Evolutionary conservation across 2,888 invertebrate genomes (phyloP).

Genomic region (Ectemnius continuus): DNA sequence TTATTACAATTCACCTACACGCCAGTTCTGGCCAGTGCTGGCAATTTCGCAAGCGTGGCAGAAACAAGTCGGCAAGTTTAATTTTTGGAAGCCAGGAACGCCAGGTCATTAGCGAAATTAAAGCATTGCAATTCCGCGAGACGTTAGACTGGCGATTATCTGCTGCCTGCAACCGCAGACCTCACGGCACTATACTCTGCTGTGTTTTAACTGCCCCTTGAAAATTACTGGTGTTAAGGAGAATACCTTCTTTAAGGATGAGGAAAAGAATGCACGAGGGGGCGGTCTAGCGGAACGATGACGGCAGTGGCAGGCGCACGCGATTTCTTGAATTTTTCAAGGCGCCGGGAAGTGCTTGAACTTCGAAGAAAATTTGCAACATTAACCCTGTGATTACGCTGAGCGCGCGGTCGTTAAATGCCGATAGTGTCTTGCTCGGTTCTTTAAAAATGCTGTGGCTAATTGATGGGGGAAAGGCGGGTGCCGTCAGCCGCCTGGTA

Average conservation of each 20-base stretch:
- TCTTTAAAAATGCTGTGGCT: neutral
- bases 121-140: slow-evolving; percentile 17
- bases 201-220: slow-evolving; percentile 13
- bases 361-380: slow-evolving; percentile 37
- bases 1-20: too few species aligned
- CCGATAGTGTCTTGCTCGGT: slow-evolving; percentile 24
- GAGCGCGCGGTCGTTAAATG: slow-evolving; percentile 28
- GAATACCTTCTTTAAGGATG: slow-evolving; percentile 23
- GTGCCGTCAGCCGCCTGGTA: neutral
- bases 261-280: slow-evolving; percentile 25
- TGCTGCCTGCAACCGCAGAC: neutral
- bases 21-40: neutral
- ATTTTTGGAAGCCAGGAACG: slow-evolving; percentile 1
- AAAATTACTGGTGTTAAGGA: slow-evolving; percentile 22
- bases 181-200: neutral
- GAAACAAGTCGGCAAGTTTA: neutral
- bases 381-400: slow-evolving; percentile 33
- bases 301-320: neutral
- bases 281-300: neutral
- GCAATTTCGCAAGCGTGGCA: neutral
- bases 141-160: slow-evolving; percentile 1
- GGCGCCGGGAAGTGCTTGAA: slow-evolving; percentile 15
- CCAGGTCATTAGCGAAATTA: slow-evolving; percentile 15
- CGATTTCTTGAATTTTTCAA: slow-evolving; percentile 31
- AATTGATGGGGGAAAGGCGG: neutral